Conservation (phyloP, 2,888 invertebrate species). For the Xylocampa areola region DNA sequence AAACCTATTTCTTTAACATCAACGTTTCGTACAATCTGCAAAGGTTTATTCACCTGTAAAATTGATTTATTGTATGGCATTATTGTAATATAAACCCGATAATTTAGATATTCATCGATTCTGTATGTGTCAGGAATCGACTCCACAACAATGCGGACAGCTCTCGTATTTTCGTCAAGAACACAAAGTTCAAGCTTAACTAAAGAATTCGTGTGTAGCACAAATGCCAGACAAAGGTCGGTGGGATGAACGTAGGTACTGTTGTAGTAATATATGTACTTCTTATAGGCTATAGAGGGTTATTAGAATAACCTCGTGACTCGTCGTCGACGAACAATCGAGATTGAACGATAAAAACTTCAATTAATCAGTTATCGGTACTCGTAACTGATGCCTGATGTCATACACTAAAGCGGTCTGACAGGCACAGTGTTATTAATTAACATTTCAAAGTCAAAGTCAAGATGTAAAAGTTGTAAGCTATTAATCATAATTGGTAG, state of each 20-base stretch:
- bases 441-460: constrained; percentile 49
- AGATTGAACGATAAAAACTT: constrained; percentile 64
- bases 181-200: constrained; percentile 77
- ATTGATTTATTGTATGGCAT: constrained; percentile 2
- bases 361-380: constrained; percentile 56
- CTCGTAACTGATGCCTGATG: constrained; percentile 53
- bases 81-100: constrained; percentile 9
- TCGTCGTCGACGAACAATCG: constrained; percentile 67
- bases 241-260: constrained; percentile 61
- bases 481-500: constrained; percentile 40
- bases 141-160: constrained; percentile 75
- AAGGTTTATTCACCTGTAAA: neutral
- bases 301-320: constrained; percentile 72
- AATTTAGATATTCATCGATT: constrained; percentile 44
- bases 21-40: neutral
- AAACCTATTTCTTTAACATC: neutral
- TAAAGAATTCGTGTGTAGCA: constrained; percentile 72
- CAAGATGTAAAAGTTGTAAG: constrained; percentile 42
- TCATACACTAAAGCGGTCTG: constrained; percentile 34
- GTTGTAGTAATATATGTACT: constrained; percentile 60
- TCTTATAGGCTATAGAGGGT: constrained; percentile 41
- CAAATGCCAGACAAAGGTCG: constrained; percentile 86
- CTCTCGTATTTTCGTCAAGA: constrained; percentile 68
- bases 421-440: constrained; percentile 24
- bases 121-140: constrained; percentile 62